A percentile compares a stretch with the other conserved stretches of the same genome.
These are phyloP conservation scores for Macaca nemestrina DNA, from an alignment of 2,113 vertebrate species.

Conservation along the genomic window DNA sequence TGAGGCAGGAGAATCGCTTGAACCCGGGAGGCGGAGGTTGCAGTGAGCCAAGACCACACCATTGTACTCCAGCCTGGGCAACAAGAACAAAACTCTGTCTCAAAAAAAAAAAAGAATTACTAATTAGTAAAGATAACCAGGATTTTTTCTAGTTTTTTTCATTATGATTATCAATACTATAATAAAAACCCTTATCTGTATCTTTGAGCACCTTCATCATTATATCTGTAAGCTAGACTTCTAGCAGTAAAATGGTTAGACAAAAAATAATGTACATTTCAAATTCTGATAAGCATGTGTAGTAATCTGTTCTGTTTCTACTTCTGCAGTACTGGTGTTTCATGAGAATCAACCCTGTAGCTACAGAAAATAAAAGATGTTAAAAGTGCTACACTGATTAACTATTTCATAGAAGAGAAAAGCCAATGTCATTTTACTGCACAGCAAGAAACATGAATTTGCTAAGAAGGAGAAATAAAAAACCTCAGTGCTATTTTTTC, in stretches of 20 bases:
- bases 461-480: background rate
- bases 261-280: background rate
- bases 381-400: conserved; percentile 50
- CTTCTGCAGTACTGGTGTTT: background rate
- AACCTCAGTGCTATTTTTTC: background rate
- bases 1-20: too few relatives aligned
- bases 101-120: background rate
- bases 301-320: conserved; percentile 13
- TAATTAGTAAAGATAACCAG: background rate
- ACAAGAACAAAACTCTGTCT: background rate
- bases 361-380: conserved; percentile 41
- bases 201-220: background rate
- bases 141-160: background rate
- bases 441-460: background rate
- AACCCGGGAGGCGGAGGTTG: too few relatives aligned
- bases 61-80: too few relatives aligned
- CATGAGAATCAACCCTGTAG: conserved; percentile 38
- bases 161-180: background rate
- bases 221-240: background rate
- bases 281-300: background rate
- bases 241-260: background rate
- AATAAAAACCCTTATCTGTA: background rate
- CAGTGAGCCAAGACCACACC: too few relatives aligned
- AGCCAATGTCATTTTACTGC: background rate
- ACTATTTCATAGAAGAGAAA: conserved; percentile 51